Conservation (phyloP, 1,140 invertebrate species). For the Portunus trituberculatus region DNA sequence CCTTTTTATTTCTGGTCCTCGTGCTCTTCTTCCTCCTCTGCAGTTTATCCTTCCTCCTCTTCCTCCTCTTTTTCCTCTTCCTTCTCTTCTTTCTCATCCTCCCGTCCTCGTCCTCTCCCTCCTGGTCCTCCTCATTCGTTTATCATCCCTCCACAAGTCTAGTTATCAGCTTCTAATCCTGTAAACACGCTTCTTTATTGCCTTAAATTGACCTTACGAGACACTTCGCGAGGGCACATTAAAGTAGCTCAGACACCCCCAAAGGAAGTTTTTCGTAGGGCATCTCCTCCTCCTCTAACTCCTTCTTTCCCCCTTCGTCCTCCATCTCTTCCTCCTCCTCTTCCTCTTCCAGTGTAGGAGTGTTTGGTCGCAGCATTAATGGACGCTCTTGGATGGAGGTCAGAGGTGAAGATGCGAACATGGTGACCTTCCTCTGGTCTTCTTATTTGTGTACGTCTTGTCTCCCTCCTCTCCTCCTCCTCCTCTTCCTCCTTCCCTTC, state of each 20-base stretch:
- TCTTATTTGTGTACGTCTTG: background rate
- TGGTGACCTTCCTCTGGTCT: background rate
- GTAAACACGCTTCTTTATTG: constrained; percentile 13
- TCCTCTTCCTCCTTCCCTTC: background rate
- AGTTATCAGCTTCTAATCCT: constrained; percentile 14
- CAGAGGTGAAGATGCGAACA: constrained; percentile 1
- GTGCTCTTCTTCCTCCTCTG: background rate
- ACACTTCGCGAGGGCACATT: constrained; percentile 10
- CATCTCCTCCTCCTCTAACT: background rate
- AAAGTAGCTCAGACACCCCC: background rate
- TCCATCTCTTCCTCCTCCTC: background rate
- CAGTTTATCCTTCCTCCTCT: background rate
- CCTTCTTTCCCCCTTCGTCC: background rate
- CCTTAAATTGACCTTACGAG: constrained; percentile 22
- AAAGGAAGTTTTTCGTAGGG: background rate
- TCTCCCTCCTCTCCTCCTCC: background rate
- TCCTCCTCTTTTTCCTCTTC: background rate
- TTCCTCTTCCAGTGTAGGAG: background rate
- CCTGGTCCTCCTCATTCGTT: background rate
- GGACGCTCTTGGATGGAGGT: background rate
- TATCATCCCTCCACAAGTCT: constrained; percentile 25
- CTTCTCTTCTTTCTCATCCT: background rate
- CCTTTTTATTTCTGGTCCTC: background rate
- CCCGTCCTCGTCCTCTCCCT: background rate
- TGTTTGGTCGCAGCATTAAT: background rate